A percentile compares a stretch with the other conserved stretches of the same genome.
Evolutionary conservation across 1,140 invertebrate genomes (phyloP).

Genomic region (Ceratitis capitata): DNA sequence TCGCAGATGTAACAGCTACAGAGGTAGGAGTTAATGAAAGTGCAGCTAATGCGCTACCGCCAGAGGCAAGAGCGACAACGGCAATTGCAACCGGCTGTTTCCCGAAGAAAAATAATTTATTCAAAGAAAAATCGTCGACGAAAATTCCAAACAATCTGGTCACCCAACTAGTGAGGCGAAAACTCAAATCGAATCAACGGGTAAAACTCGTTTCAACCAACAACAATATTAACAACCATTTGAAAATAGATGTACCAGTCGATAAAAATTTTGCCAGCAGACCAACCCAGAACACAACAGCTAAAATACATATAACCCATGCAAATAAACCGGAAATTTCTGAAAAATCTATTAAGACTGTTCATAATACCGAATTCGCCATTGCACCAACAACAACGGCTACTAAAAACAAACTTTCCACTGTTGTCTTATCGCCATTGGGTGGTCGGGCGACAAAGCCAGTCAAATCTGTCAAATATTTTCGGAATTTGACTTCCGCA

Average conservation of each 20-base stretch:
- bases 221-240: background rate
- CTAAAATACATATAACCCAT: background rate
- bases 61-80: background rate
- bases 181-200: background rate
- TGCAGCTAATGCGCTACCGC: background rate
- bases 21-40: background rate
- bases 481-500: conserved; percentile 45
- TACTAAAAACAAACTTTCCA: background rate
- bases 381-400: conserved; percentile 4
- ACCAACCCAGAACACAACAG: background rate
- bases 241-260: background rate
- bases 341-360: conserved; percentile 27
- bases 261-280: conserved; percentile 16
- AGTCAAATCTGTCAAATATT: conserved; percentile 46
- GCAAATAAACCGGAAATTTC: background rate
- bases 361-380: conserved; percentile 25
- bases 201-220: background rate
- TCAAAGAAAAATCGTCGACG: background rate
- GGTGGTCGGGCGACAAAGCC: background rate
- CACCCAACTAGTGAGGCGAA: background rate
- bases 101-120: background rate
- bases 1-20: conserved; percentile 20
- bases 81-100: conserved; percentile 8
- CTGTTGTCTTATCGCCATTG: background rate
- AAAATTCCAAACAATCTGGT: background rate